phyloP scores from a whole-genome alignment of 2,888 invertebrate genomes.

The Leptinotarsa juncta region DNA sequence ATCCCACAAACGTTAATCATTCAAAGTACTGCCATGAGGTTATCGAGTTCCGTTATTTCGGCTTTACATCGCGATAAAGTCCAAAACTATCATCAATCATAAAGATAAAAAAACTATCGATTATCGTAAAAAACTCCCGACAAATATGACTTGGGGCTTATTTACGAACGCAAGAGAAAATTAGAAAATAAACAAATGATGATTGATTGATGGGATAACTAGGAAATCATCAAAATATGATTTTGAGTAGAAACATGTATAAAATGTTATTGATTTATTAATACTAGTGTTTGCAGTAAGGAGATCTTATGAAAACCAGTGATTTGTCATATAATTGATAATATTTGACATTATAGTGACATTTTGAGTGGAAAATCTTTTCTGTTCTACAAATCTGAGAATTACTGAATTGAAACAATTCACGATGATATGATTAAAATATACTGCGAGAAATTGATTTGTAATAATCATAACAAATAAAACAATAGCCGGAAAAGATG shows the following conservation, averaged over 20 bases:
- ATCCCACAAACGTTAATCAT: constrained; percentile 26
- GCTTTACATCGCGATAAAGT: constrained; percentile 18
- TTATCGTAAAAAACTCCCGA: constrained; percentile 12
- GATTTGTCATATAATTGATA: too few species aligned
- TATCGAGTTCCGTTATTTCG: constrained; percentile 12
- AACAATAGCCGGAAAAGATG: too few species aligned
- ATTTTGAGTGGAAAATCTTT: too few species aligned
- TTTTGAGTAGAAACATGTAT: not conserved
- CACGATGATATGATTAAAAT: too few species aligned
- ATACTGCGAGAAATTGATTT: too few species aligned
- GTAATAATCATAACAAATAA: too few species aligned
- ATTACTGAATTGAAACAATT: too few species aligned
- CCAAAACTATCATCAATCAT: constrained; percentile 18
- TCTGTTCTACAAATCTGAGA: too few species aligned
- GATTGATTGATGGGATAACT: constrained; percentile 7
- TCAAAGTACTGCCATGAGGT: constrained; percentile 11
- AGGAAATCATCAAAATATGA: not conserved
- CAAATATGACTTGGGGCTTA: constrained; percentile 6
- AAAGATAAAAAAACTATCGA: constrained; percentile 20
- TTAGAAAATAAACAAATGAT: constrained; percentile 17
- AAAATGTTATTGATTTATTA: too few species aligned
- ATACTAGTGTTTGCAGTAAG: too few species aligned
- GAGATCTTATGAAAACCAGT: too few species aligned
- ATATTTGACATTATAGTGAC: too few species aligned
- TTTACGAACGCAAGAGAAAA: constrained; percentile 8